Percentiles rank a stretch among this genome's conserved stretches.
Evolutionary conservation across 1,140 invertebrate species (phyloP).

Genomic region (Caenorhabditis elegans): DNA sequence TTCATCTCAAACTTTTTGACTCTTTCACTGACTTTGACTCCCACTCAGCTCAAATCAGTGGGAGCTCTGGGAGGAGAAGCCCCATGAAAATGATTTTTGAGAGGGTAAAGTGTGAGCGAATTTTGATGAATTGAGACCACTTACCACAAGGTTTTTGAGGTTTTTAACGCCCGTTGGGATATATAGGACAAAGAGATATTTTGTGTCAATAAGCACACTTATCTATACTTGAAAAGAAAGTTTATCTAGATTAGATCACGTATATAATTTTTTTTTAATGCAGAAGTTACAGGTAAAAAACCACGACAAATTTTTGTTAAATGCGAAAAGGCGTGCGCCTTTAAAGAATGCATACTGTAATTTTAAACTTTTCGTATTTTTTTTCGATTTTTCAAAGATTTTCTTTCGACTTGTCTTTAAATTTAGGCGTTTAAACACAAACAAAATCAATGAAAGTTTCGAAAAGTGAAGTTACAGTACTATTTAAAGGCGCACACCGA

Average conservation of each 20-base stretch:
- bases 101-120: not conserved
- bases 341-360: too few relatives aligned
- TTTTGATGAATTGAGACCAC: slow-evolving; percentile 19
- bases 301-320: too few relatives aligned
- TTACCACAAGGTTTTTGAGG: not conserved
- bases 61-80: not conserved
- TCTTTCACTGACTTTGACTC: not conserved
- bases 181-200: not conserved
- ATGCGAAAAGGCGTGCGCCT: too few relatives aligned
- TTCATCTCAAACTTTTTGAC: not conserved
- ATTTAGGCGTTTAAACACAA: too few relatives aligned
- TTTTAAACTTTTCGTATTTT: too few relatives aligned
- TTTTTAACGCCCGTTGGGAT: not conserved
- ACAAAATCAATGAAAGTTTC: too few relatives aligned
- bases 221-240: not conserved
- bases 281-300: too few relatives aligned
- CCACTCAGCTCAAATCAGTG: not conserved
- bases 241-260: not conserved
- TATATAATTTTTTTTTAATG: too few relatives aligned
- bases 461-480: too few relatives aligned
- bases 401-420: too few relatives aligned
- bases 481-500: too few relatives aligned
- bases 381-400: too few relatives aligned
- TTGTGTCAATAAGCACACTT: not conserved
- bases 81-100: slow-evolving; percentile 19